Evolutionary conservation across 2,113 vertebrate genomes (phyloP).

Genomic region (Scartelaos histophorus): DNA sequence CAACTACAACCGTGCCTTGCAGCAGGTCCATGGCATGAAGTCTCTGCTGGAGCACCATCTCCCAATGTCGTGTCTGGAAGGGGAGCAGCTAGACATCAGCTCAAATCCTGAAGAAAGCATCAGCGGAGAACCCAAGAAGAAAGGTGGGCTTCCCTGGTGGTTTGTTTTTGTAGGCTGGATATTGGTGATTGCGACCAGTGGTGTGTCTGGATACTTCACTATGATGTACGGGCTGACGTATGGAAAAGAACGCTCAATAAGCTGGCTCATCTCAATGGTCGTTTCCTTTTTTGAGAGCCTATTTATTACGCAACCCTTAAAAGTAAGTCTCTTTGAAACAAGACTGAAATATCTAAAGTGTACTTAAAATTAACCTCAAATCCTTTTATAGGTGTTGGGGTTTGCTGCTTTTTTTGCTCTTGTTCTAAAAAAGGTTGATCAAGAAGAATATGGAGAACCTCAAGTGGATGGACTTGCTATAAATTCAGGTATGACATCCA

Average conservation of each 20-base stretch:
- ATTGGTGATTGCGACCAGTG: conserved; percentile 84
- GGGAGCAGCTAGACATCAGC: conserved; percentile 53
- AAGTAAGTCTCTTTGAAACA: conserved; percentile 75
- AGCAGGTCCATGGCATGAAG: conserved; percentile 86
- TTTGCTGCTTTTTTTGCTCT: conserved; percentile 96
- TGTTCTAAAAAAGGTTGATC: conserved; percentile 87
- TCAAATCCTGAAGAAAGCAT: conserved; percentile 58
- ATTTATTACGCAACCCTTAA: conserved; percentile 92
- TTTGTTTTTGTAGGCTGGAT: conserved; percentile 90
- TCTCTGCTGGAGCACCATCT: conserved; percentile 72
- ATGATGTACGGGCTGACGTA: conserved; percentile 93
- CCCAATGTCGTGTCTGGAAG: conserved; percentile 49
- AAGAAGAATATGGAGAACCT: conserved; percentile 83
- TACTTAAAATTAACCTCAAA: not conserved
- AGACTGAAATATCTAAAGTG: not conserved
- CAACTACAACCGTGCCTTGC: conserved; percentile 80
- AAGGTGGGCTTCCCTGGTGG: conserved; percentile 89
- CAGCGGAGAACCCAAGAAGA: conserved; percentile 46
- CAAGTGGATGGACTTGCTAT: conserved; percentile 55
- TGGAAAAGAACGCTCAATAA: conserved; percentile 86
- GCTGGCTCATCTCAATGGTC: conserved; percentile 91
- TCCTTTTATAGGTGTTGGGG: conserved; percentile 85
- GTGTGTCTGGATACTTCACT: conserved; percentile 88
- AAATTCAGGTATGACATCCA: conserved; percentile 51
- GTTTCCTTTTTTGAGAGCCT: conserved; percentile 94